These are phyloP conservation scores for Scleropages formosus DNA, from an alignment of 2,797 vertebrate species.

Conservation along the genomic window DNA sequence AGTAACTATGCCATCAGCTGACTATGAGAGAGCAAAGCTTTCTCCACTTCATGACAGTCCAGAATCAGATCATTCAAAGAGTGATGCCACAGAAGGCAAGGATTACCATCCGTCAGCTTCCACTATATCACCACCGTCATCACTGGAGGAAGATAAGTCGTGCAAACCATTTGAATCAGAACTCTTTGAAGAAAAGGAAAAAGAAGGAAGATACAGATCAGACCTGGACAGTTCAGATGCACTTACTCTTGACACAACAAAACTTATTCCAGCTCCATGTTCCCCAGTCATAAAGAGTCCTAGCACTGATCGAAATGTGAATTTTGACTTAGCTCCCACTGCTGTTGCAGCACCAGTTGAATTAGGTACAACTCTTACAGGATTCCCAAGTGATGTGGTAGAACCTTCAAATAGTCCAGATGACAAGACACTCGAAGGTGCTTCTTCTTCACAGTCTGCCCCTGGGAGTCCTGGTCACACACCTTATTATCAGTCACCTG, in stretches of 20 bases:
- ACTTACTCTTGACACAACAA: slow-evolving; percentile 57
- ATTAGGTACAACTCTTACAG: slow-evolving; percentile 64
- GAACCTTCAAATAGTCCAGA: slow-evolving; percentile 82
- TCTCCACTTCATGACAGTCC: slow-evolving; percentile 69
- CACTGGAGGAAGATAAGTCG: slow-evolving; percentile 86
- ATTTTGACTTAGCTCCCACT: slow-evolving; percentile 74
- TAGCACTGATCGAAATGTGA: slow-evolving; percentile 80
- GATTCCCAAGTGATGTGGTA: slow-evolving; percentile 54
- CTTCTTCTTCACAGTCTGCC: slow-evolving; percentile 84
- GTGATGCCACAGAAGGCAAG: slow-evolving; percentile 86
- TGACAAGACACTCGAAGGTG: slow-evolving; percentile 87
- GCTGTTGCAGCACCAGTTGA: slow-evolving; percentile 77
- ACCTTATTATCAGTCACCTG: slow-evolving; percentile 94
- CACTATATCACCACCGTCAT: slow-evolving; percentile 89
- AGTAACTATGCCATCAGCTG: slow-evolving; percentile 66
- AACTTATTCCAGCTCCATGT: slow-evolving; percentile 59
- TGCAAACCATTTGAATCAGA: slow-evolving; percentile 61
- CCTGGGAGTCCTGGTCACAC: slow-evolving; percentile 89
- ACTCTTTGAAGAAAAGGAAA: slow-evolving; percentile 36
- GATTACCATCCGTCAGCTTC: slow-evolving; percentile 87
- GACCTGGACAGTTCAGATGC: slow-evolving; percentile 59
- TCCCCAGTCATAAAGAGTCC: slow-evolving; percentile 84
- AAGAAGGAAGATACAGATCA: slow-evolving; percentile 47
- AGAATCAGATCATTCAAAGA: slow-evolving; percentile 78
- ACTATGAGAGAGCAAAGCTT: slow-evolving; percentile 69